These are phyloP conservation scores for Leptinotarsa undecemlineata DNA, from an alignment of 1,140 invertebrate genomes.

Conservation along the genomic window DNA sequence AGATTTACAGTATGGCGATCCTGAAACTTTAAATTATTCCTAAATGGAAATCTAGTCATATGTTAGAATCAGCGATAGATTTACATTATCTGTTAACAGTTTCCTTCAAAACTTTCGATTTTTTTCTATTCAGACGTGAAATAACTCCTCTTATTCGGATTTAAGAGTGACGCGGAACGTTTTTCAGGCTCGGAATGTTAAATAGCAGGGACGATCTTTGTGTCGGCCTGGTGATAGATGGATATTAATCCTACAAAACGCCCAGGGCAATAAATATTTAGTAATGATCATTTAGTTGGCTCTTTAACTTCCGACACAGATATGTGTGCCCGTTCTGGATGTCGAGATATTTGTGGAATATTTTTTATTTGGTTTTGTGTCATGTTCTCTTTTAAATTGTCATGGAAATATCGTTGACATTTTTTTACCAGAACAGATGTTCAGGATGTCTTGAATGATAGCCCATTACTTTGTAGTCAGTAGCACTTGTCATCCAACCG, in stretches of 20 bases:
- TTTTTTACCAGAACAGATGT: constrained; percentile 38
- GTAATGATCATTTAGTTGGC: constrained; percentile 54
- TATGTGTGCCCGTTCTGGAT: constrained; percentile 36
- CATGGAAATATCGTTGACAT: constrained; percentile 36
- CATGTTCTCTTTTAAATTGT: constrained; percentile 41
- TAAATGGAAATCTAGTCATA: too few species aligned
- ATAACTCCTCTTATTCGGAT: neutral
- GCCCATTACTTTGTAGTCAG: constrained; percentile 36
- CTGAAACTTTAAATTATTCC: too few species aligned
- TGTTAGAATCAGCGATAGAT: too few species aligned
- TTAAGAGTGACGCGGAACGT: constrained; percentile 11
- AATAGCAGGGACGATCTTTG: constrained; percentile 34
- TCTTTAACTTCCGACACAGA: constrained; percentile 52
- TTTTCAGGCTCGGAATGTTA: constrained; percentile 39
- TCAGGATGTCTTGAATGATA: constrained; percentile 42
- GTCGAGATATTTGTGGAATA: constrained; percentile 49
- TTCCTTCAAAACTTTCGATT: neutral
- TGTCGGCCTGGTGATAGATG: constrained; percentile 48
- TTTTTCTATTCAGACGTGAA: constrained; percentile 1
- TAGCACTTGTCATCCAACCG: neutral
- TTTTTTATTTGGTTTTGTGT: constrained; percentile 43
- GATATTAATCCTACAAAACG: constrained; percentile 52
- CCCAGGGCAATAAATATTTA: constrained; percentile 52
- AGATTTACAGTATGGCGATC: too few species aligned
- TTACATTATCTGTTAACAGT: too few species aligned